Evolutionary conservation across 1,140 invertebrate genomes (phyloP).

Genomic region (Hylyphantes graminicola): DNA sequence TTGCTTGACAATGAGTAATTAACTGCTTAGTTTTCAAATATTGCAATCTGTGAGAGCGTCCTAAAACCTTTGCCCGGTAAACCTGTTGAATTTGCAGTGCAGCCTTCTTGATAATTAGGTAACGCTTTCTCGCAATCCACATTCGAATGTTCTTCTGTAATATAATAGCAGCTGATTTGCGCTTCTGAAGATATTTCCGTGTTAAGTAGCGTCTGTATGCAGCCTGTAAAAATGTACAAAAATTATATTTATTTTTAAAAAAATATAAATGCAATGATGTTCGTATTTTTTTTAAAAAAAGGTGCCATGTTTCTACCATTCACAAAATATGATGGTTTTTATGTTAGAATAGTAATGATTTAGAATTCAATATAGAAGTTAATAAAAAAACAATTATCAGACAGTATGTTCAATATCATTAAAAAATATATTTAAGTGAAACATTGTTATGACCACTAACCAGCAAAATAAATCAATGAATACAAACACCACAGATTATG

Average conservation of each 20-base stretch:
- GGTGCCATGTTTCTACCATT: too few species aligned
- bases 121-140: constrained; percentile 11
- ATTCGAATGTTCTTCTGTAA: constrained; percentile 24
- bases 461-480: too few species aligned
- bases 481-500: too few species aligned
- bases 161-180: neutral
- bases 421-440: too few species aligned
- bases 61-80: constrained; percentile 3
- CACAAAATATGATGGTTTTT: too few species aligned
- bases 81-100: constrained; percentile 15
- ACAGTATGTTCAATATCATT: too few species aligned
- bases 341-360: too few species aligned
- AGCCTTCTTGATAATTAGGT: neutral
- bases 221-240: neutral
- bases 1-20: neutral
- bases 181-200: neutral
- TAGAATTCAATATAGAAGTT: too few species aligned
- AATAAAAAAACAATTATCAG: too few species aligned
- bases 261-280: neutral
- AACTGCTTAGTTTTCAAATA: constrained; percentile 10
- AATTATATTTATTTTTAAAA: neutral
- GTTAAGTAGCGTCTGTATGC: constrained; percentile 4
- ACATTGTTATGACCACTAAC: too few species aligned
- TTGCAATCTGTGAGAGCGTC: neutral
- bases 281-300: too few species aligned